Conservation (phyloP, 2,888 invertebrate genomes). For the Abrostola triplasia region DNA sequence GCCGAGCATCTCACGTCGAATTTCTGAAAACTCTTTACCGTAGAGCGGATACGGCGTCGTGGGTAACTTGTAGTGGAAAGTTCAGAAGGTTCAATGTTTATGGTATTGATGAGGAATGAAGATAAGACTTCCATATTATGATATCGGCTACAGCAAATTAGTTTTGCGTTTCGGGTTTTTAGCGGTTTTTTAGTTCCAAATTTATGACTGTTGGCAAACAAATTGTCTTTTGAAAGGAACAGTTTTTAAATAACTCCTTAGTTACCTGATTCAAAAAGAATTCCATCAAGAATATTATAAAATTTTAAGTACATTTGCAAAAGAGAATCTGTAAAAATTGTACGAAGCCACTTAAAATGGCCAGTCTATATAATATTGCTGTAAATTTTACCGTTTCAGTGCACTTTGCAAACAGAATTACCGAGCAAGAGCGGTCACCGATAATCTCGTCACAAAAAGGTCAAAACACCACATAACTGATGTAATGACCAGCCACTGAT, state of each 20-base stretch:
- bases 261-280: not conserved
- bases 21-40: constrained; percentile 1
- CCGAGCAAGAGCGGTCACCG: constrained; percentile 3
- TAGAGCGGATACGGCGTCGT: not conserved
- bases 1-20: not conserved
- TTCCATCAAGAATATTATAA: not conserved
- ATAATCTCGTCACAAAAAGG: constrained; percentile 22
- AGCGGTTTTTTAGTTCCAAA: no score
- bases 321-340: no score
- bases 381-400: constrained; percentile 8
- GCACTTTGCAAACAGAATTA: not conserved
- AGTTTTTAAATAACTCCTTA: not conserved
- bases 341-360: not conserved
- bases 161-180: no score
- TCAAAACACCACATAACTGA: constrained; percentile 37
- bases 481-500: constrained; percentile 37
- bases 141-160: no score
- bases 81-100: not conserved
- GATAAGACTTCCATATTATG: no score
- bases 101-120: no score
- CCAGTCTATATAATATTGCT: constrained; percentile 14
- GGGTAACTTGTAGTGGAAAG: not conserved
- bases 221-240: not conserved
- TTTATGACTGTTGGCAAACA: no score
- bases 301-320: not conserved